A percentile compares a stretch with the other conserved stretches of the same genome.
These are phyloP conservation scores for Limnephilus marmoratus DNA, from an alignment of 2,888 invertebrate genomes.

Conservation along the genomic window DNA sequence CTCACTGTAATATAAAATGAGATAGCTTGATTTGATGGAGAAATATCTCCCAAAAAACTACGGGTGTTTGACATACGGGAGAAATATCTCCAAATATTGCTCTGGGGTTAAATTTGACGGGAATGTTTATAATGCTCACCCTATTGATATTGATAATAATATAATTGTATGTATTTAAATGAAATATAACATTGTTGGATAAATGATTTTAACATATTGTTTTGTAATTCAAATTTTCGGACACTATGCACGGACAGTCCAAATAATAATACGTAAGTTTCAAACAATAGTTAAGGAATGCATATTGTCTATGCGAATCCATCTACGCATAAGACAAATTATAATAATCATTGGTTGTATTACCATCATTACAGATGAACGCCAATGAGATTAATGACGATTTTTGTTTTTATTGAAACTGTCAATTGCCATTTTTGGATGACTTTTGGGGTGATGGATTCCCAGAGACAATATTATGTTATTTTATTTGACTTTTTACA, in stretches of 20 bases:
- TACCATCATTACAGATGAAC: not conserved
- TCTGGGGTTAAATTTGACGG: not conserved
- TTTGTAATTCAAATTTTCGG: not conserved
- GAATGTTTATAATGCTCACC: not conserved
- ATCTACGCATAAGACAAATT: not conserved
- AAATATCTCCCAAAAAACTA: too few species aligned
- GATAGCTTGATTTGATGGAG: too few species aligned
- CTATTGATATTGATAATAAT: not conserved
- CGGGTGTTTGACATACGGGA: too few species aligned
- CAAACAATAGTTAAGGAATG: not conserved
- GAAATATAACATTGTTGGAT: not conserved
- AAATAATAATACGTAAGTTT: not conserved
- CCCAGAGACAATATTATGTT: not conserved
- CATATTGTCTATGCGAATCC: not conserved
- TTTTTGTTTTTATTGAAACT: not conserved
- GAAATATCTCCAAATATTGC: too few species aligned
- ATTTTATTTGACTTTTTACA: not conserved
- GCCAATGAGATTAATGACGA: not conserved
- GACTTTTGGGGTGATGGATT: not conserved
- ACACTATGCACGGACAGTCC: conserved; percentile 2
- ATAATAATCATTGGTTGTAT: not conserved
- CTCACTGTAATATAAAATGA: too few species aligned
- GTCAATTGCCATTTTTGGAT: not conserved
- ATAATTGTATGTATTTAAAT: not conserved
- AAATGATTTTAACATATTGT: not conserved